Evolutionary conservation across 2,888 invertebrate genomes (phyloP).

Genomic region (Neelides folsomi): DNA sequence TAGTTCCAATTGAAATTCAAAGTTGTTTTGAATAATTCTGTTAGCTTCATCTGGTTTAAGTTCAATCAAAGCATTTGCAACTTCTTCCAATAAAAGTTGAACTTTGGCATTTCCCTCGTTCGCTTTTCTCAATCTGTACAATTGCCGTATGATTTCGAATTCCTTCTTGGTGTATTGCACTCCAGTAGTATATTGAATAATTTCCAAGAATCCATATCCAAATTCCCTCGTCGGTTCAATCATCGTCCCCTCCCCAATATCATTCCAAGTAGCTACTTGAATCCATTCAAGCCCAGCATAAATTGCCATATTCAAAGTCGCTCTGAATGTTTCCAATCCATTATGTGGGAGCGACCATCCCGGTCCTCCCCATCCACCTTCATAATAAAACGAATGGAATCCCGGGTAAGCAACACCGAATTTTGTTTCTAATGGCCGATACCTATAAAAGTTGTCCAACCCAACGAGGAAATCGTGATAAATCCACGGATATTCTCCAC

Average conservation of each 20-base stretch:
- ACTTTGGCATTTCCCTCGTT: not conserved
- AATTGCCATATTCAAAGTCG: constrained; percentile 19
- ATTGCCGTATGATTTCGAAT: constrained; percentile 15
- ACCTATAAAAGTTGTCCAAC: constrained; percentile 19
- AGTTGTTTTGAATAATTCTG: too few relatives aligned
- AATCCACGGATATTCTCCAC: constrained; percentile 27
- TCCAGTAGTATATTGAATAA: constrained; percentile 13
- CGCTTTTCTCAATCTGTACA: not conserved
- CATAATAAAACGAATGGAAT: constrained; percentile 21
- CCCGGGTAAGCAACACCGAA: constrained; percentile 26
- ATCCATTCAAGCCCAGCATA: constrained; percentile 11
- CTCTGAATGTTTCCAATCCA: constrained; percentile 15
- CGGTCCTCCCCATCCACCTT: constrained; percentile 20
- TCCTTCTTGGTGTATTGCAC: constrained; percentile 14
- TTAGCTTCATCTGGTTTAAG: too few relatives aligned
- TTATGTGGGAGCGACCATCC: constrained; percentile 15
- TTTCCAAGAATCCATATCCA: constrained; percentile 23
- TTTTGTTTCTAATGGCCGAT: constrained; percentile 15
- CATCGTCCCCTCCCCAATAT: constrained; percentile 29
- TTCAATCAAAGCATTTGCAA: too few relatives aligned
- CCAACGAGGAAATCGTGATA: constrained; percentile 25
- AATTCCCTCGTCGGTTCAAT: constrained; percentile 28
- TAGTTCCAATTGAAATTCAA: too few relatives aligned
- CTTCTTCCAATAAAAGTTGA: too few relatives aligned
- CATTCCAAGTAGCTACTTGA: constrained; percentile 28